These are phyloP conservation scores for Scortum barcoo DNA, from an alignment of 2,113 vertebrate genomes.

Conservation along the genomic window DNA sequence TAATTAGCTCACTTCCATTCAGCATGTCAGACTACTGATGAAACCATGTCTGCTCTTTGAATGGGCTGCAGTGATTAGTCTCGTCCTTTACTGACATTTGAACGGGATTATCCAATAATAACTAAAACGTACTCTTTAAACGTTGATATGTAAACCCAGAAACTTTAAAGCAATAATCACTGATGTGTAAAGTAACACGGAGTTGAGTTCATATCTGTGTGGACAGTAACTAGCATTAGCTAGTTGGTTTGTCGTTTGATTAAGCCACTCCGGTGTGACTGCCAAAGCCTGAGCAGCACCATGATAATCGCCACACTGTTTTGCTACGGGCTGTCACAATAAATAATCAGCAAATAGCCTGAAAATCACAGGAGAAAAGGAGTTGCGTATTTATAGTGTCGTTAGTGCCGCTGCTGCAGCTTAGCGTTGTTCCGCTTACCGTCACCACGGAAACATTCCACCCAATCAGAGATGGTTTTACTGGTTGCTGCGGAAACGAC, in stretches of 20 bases:
- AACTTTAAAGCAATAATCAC: neutral
- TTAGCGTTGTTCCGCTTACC: constrained; percentile 59
- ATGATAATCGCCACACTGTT: neutral
- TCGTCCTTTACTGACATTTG: neutral
- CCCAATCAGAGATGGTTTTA: constrained; percentile 70
- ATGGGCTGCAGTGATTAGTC: neutral
- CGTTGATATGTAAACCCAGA: neutral
- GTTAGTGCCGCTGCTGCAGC: neutral
- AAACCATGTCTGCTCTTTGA: neutral
- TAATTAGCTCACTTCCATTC: constrained; percentile 25
- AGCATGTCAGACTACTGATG: neutral
- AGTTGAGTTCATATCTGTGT: neutral
- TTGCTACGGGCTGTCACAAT: neutral
- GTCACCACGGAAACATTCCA: constrained; percentile 69
- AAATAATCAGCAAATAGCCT: neutral
- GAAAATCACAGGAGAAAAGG: neutral
- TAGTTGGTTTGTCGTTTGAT: too few relatives aligned
- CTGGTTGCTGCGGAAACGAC: neutral
- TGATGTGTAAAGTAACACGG: neutral
- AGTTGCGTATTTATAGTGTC: neutral
- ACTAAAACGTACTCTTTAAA: neutral
- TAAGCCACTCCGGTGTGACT: neutral
- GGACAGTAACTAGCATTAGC: neutral
- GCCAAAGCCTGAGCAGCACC: neutral
- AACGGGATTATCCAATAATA: neutral